phyloP scores from a whole-genome alignment of 2,888 invertebrate genomes.

The Nebria salina region DNA sequence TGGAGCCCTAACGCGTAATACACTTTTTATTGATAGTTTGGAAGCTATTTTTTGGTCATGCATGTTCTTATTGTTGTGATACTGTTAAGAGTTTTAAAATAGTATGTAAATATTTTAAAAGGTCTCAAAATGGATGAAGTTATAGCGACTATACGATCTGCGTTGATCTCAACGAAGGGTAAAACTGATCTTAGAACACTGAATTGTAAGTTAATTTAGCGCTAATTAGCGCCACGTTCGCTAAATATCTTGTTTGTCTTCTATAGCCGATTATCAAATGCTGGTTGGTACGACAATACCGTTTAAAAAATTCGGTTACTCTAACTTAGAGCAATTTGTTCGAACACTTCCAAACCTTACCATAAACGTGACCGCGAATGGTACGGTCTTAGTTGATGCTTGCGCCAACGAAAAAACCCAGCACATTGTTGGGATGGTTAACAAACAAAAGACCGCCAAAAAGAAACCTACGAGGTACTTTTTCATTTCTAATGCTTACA shows the following conservation, averaged over 20 bases:
- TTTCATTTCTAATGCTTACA: not conserved
- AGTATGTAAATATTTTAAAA: not conserved
- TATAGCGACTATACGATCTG: conserved; percentile 52
- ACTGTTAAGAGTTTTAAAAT: no score
- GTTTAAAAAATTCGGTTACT: conserved; percentile 69
- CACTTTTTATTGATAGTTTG: no score
- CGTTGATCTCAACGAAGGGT: conserved; percentile 55
- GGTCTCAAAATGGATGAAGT: conserved; percentile 49
- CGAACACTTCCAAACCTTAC: conserved; percentile 68
- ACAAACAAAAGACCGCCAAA: conserved; percentile 57
- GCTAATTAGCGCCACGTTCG: not conserved
- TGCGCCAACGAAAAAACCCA: conserved; percentile 68
- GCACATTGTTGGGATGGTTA: conserved; percentile 66
- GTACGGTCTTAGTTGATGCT: conserved; percentile 69
- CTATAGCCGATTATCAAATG: conserved; percentile 66
- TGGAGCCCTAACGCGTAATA: no score
- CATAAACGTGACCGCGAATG: conserved; percentile 62
- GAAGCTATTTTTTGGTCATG: no score
- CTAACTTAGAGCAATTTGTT: conserved; percentile 69
- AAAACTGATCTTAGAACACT: conserved; percentile 53
- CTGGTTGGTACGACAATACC: conserved; percentile 74
- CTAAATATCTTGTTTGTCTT: not conserved
- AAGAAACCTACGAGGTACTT: conserved; percentile 21
- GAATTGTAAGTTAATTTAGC: conserved; percentile 52
- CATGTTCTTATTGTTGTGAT: no score